Base-by-base conservation (phyloP, 2,113 vertebrate species). In the Kryptolebias marmoratus region DNA sequence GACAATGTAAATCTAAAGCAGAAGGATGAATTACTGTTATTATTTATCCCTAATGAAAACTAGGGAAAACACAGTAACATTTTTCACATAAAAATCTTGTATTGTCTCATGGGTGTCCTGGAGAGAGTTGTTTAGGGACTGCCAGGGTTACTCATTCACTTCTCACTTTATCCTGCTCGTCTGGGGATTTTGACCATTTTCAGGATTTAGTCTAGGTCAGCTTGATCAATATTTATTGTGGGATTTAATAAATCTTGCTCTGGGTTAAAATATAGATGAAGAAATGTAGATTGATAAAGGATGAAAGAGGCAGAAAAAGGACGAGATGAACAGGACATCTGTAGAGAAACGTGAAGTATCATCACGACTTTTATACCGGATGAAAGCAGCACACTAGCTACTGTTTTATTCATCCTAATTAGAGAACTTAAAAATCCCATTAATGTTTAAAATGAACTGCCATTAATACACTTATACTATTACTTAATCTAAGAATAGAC, bases 1-100 rank as follows among this genome's bases (percentile, higher is more conserved):
- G 63, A 89, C 93, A 66, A 99, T 96, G 90, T 99, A 99, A 70
- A 98, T 96, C 98, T 99, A 85, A 67, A 81, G 30, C 0, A 69
- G 45, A 31, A n/a, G 16, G 6, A 64, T 32, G 18, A 11, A 59
- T 48, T 58, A 36, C 47, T 39, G 32, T 67, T 60, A 14, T 58
- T 48, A 42, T 42, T 5, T 31, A 36, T 53, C 42, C n/a, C 54
- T 36, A 13, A 22, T 22, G 11, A 45, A 45, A 45, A 45, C 45
- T 12, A 48, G 56, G 68, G 52, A 69, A 50, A 57, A 36, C 44
- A 67, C 2, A 53, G 12, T 45, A 70, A 22, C 7, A 69, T 31
- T 57, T 54, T 79, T 57, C 31, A 65, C 64, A 75, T 70, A 58
- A 68, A 75, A 30, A 53, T 69, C 48, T 71, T 22, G 45, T 42